A percentile compares a stretch with the other conserved stretches of the same genome.
Evolutionary conservation across 2,113 vertebrate species (phyloP).

Genomic region (Canis aureus): DNA sequence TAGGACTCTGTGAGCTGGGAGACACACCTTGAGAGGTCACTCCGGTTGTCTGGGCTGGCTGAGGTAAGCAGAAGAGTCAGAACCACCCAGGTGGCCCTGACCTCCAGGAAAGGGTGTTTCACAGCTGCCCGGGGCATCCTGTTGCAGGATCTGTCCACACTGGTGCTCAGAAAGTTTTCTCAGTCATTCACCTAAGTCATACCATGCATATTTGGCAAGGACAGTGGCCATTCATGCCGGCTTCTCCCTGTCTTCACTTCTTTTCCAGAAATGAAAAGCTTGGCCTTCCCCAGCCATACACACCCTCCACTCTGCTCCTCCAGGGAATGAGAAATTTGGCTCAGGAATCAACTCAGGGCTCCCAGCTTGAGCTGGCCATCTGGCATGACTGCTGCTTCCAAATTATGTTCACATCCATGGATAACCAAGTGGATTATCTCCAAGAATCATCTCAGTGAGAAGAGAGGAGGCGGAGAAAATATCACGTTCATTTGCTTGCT

Average conservation of each 20-base stretch:
- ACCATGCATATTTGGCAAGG: constrained; percentile 24
- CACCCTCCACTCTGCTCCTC: neutral
- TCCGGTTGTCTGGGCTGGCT: accelerated
- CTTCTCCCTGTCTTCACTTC: neutral
- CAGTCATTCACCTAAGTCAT: neutral
- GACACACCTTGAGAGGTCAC: neutral
- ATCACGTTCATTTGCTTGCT: neutral
- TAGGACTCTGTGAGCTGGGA: neutral
- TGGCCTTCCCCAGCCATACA: neutral
- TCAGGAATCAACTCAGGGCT: constrained; percentile 4
- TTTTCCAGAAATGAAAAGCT: neutral
- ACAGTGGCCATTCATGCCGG: neutral
- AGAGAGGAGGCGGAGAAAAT: constrained; percentile 17
- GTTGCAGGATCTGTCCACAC: neutral
- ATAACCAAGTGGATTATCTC: constrained; percentile 52
- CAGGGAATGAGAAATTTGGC: constrained; percentile 49
- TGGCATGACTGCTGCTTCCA: constrained; percentile 59
- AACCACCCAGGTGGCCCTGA: neutral
- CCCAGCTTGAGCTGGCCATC: constrained; percentile 62
- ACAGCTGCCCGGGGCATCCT: neutral
- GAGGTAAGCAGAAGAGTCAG: neutral
- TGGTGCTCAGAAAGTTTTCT: neutral
- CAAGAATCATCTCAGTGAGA: constrained; percentile 60
- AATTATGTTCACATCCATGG: neutral
- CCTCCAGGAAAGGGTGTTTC: neutral